Base-by-base conservation (phyloP, 2,113 vertebrate genomes). In the Notarius quadriscutis region DNA sequence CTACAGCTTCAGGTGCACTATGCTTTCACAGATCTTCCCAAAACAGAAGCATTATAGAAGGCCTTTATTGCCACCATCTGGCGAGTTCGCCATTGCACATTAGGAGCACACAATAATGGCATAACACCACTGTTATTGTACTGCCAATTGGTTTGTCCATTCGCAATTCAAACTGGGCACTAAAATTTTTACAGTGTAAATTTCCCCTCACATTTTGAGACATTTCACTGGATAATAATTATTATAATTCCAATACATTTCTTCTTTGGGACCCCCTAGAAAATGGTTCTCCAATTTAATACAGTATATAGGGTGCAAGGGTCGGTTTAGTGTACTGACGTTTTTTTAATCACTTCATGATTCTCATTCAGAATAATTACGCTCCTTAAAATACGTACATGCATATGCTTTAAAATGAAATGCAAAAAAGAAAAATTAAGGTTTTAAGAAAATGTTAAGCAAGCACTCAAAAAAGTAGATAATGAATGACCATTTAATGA, bases 401-500 rank as follows among this genome's bases (percentile, higher is more conserved):
- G 53, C 0, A 83, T 15, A 82, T 15, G 20, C 20, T 65, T 51
- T 15, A 65, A 67, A 82, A 41, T 81, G 1, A 81, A 25, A 53
- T 27, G 22, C n/a, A 34, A 65, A 12, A 58, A 60, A 34, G 2
- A 18, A 55, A n/a, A 17, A 30, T 10, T 72, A 7, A 15, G 27
- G 14, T 34, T 27, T 87, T 55, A 48, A 58, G 2, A 75, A 20
- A 88, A 58, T 27, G 53, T 51, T 53, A 92, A 41, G 22, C 18
- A 90, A 88, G 85, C 63, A 79, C 87, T 8, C 89, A 87, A 60
- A 81, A 84, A 87, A 53, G 81, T 79, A 88, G 87, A 93, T 55
- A 93, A 91, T 93, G 90, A 95, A 84, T 91, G 93, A 95, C 94
- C 95, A 95, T 95, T 95, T 95, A 95, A 95, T 95, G 93, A 95